Evolutionary conservation across 2,888 invertebrate genomes (phyloP), one percentile per base, ranked within the genome.

Genomic region (Camponotus fellah): DNA sequence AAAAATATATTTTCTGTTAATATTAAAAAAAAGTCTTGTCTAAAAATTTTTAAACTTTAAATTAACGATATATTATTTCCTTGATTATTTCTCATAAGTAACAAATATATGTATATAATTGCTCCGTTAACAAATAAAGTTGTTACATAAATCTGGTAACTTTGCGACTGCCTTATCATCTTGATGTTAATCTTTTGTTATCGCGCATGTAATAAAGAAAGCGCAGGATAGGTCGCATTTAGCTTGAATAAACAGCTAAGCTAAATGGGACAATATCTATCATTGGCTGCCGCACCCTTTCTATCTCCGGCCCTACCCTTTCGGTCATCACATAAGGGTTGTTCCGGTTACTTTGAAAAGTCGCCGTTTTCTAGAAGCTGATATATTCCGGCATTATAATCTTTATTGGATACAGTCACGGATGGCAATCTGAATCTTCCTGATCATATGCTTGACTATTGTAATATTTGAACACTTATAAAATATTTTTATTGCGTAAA

Each of bases 231-330:
- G 88, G 85, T 89, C 86, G 82, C 84, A 86, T 84, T 91, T 91
- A 89, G 86, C 87, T 89, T 83, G 87, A 87, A 90, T 89, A 91
- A 92, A 89, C 88, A 83, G 84, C 87, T 84, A 90, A 91, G 91
- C 86, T 89, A 92, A 93, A 93, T 92, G 92, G 91, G 91, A 91
- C 91, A 91, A 90, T 92, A 92, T 85, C 88, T 90, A 89, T 90
- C 87, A 89, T 87, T 90, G 88, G 82, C 58, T 76, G 76, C 91
- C 93, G 91, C 93, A 68, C 93, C 93, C 91, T 86, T 80, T 89
- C 91, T 90, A 91, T 91, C 91, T 90, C 87, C 88, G 91, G 92
- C 92, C 93, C 93, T 87, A 92, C 92, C 93, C 91, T 91, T 88
- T 91, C 83, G 86, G 86, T 90, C 88, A 86, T 83, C 84, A 72